Evolutionary conservation across 2,797 vertebrate genomes (phyloP), one percentile per base, ranked within the genome.

Genomic region (Peromyscus melanophrys): DNA sequence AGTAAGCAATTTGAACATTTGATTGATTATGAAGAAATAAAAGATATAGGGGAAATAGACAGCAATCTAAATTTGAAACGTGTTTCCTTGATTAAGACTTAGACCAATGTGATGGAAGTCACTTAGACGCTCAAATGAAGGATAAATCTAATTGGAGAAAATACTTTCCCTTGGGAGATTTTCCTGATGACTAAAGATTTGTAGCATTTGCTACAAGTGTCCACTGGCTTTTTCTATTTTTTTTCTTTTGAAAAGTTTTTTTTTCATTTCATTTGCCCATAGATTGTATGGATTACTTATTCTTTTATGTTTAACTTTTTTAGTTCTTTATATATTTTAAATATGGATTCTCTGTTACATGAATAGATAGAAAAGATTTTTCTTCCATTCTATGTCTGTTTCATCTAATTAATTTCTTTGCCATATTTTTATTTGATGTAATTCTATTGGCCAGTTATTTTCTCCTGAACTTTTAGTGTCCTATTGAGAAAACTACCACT

Each of bases 121-220:
- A 31, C 63, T 65, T 29, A 61, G 59, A 29, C 75, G 59, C 80
- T 95, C 43, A 96, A 69, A 87, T 88, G 73, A 81, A 88, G 76
- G 43, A 92, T 34, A 19, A 92, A 43, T 71, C 40, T 11, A 73
- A 59, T 27, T 92, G 73, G 31, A 34, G 34, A 52, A 16, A 92
- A 75, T 6, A 84, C 3, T 92, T 27, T 71, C 9, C 16, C 4
- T 75, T 84, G 23, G 16, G 8, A 77, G 14, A 78, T 52, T 78
- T 78, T 17, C 27, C 29, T 31, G 29, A 78, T 34, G 29, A 9
- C 4, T 19, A n/a, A 75, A 75, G 19, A 43, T 75, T 23, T 25
- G 19, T 12, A 34, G 52, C 46, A 31, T 52, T 31, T 31, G 43
- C 25, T 27, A 63, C 29, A 65, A 31, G 10, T 65, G 27, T 13